A percentile compares a stretch with the other conserved stretches of the same genome.
Evolutionary conservation across 2,888 invertebrate species (phyloP).

Genomic region (Alloscopus bannaensis): DNA sequence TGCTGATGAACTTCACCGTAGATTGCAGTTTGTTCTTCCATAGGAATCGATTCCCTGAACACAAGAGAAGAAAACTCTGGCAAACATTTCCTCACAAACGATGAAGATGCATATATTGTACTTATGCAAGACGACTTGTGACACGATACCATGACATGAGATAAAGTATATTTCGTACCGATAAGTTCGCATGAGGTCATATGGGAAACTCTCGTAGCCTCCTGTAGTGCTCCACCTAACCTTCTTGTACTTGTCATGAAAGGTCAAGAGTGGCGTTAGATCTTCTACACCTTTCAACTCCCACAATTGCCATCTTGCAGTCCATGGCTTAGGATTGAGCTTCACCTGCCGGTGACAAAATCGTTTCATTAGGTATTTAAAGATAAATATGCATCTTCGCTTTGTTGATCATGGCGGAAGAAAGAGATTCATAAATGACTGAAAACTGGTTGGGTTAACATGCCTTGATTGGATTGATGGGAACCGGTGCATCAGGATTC

Average conservation of each 20-base stretch:
- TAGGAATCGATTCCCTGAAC: slow-evolving; percentile 85
- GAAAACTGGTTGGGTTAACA: too few relatives aligned
- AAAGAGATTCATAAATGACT: too few relatives aligned
- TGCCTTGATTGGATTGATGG: slow-evolving; percentile 85
- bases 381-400: not conserved
- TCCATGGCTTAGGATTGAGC: slow-evolving; percentile 86
- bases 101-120: not conserved
- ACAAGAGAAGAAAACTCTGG: slow-evolving; percentile 16
- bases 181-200: slow-evolving; percentile 95
- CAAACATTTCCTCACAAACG: too few relatives aligned
- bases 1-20: slow-evolving; percentile 89
- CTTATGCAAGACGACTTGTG: not conserved
- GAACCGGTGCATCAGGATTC: slow-evolving; percentile 86
- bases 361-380: too few relatives aligned
- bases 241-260: slow-evolving; percentile 72
- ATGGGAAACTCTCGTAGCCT: slow-evolving; percentile 87
- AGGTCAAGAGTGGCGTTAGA: slow-evolving; percentile 73
- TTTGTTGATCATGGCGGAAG: not conserved
- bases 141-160: too few relatives aligned
- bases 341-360: slow-evolving; percentile 75
- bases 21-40: slow-evolving; percentile 91
- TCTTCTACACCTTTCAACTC: slow-evolving; percentile 84
- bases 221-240: slow-evolving; percentile 74
- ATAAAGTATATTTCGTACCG: slow-evolving; percentile 82
- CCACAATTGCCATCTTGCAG: slow-evolving; percentile 90